Conservation (phyloP, 2,113 vertebrate species). For the Silurus glanis region DNA sequence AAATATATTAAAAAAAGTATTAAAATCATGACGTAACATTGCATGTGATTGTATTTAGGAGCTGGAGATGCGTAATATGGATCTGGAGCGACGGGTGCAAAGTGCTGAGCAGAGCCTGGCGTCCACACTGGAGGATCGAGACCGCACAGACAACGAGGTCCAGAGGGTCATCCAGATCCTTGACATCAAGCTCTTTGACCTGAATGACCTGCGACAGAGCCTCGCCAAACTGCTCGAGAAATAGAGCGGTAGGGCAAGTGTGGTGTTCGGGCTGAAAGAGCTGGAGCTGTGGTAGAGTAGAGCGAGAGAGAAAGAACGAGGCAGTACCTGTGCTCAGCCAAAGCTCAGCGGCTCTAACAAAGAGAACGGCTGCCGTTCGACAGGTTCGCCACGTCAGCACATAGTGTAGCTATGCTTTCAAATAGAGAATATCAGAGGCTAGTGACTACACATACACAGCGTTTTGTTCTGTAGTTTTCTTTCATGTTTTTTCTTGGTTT, state of each 20-base stretch:
- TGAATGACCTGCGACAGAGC: constrained; percentile 88
- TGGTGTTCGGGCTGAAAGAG: not conserved
- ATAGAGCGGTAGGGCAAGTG: constrained; percentile 53
- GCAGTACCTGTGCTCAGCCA: not conserved
- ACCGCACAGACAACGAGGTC: constrained; percentile 81
- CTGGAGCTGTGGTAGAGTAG: not conserved
- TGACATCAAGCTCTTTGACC: constrained; percentile 93
- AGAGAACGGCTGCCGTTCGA: not conserved
- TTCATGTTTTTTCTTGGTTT: not conserved
- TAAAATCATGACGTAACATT: not conserved
- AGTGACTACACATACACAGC: not conserved
- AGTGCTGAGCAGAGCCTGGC: constrained; percentile 80
- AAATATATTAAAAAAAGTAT: not conserved
- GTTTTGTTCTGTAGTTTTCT: not conserved
- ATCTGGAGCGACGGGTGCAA: constrained; percentile 84
- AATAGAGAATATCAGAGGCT: constrained; percentile 30
- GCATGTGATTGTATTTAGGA: constrained; percentile 70
- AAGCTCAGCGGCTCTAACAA: not conserved
- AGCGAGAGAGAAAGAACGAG: not conserved
- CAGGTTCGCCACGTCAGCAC: constrained; percentile 20
- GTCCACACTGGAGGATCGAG: constrained; percentile 79
- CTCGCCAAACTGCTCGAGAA: constrained; percentile 87
- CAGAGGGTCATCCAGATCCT: constrained; percentile 85
- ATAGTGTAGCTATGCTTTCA: constrained; percentile 36
- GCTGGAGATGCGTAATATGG: constrained; percentile 81